Evolutionary conservation across 1,140 invertebrate genomes (phyloP).

Genomic region (Caenorhabditis brenneri): DNA sequence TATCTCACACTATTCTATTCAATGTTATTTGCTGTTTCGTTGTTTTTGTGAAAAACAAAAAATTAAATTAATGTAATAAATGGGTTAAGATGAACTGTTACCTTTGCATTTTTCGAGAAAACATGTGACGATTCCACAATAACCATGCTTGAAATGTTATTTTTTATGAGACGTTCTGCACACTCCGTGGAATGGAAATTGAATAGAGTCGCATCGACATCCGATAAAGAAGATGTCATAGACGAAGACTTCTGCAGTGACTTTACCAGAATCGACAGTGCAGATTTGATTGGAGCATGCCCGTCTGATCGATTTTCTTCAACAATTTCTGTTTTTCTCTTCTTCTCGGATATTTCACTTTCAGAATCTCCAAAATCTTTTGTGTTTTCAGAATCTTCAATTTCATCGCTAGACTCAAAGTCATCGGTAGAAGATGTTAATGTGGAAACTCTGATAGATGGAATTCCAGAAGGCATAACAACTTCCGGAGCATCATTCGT

Average conservation of each 20-base stretch:
- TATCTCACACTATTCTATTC: neutral
- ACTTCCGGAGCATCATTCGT: too few species aligned
- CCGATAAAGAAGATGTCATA: constrained; percentile 17
- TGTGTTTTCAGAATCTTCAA: too few species aligned
- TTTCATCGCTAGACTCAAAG: neutral
- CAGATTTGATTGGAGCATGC: constrained; percentile 15
- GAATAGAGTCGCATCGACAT: neutral
- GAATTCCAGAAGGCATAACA: too few species aligned
- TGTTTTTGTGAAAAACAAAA: neutral
- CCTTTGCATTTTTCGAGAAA: constrained; percentile 23
- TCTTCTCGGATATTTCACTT: neutral
- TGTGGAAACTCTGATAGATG: neutral
- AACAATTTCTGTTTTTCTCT: neutral
- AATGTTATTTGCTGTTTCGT: neutral
- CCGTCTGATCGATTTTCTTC: constrained; percentile 20
- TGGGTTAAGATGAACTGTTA: neutral
- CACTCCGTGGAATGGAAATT: constrained; percentile 21
- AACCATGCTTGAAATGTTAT: neutral
- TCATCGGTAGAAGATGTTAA: neutral
- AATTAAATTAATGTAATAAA: neutral
- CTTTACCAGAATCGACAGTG: neutral
- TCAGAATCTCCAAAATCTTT: too few species aligned
- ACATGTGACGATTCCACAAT: constrained; percentile 21
- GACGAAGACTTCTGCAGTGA: neutral
- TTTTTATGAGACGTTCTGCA: constrained; percentile 1